These are phyloP conservation scores for Danio jaintianensis DNA, from an alignment of 2,797 vertebrate species.

Conservation along the genomic window DNA sequence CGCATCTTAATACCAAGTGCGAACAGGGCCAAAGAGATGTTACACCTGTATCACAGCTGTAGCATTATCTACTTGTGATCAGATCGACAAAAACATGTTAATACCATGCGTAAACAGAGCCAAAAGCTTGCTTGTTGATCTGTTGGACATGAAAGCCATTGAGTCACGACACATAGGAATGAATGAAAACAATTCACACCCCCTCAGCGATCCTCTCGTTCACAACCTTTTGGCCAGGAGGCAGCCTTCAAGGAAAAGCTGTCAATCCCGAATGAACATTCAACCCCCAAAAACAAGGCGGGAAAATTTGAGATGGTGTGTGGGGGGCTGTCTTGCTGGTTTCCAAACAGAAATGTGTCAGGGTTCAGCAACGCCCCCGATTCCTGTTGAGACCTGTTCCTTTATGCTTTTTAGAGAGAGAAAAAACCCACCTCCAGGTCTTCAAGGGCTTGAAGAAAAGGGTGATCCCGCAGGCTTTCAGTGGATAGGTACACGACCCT, in stretches of 20 bases:
- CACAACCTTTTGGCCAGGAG: neutral
- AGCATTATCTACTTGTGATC: too few relatives aligned
- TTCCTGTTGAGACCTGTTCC: constrained; percentile 47
- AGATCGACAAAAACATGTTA: neutral
- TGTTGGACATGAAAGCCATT: neutral
- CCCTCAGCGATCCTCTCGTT: neutral
- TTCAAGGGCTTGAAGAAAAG: constrained; percentile 42
- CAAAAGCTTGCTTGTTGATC: neutral
- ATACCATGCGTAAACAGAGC: neutral
- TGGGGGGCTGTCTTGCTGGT: constrained; percentile 20
- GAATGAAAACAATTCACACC: constrained; percentile 16
- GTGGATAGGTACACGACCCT: constrained; percentile 42
- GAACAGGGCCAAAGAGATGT: too few relatives aligned
- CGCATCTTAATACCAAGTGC: too few relatives aligned
- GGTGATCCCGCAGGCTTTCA: constrained; percentile 31
- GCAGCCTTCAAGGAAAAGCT: constrained; percentile 1
- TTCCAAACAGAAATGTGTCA: constrained; percentile 26
- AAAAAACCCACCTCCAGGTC: constrained; percentile 25
- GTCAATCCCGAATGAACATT: constrained; percentile 29
- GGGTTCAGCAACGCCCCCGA: neutral
- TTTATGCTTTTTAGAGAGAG: neutral
- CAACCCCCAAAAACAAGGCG: neutral
- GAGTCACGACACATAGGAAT: neutral
- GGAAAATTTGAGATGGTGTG: constrained; percentile 6
- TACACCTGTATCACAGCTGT: too few relatives aligned